phyloP scores from a whole-genome alignment of 2,888 invertebrate species.

The Nomada flava region DNA sequence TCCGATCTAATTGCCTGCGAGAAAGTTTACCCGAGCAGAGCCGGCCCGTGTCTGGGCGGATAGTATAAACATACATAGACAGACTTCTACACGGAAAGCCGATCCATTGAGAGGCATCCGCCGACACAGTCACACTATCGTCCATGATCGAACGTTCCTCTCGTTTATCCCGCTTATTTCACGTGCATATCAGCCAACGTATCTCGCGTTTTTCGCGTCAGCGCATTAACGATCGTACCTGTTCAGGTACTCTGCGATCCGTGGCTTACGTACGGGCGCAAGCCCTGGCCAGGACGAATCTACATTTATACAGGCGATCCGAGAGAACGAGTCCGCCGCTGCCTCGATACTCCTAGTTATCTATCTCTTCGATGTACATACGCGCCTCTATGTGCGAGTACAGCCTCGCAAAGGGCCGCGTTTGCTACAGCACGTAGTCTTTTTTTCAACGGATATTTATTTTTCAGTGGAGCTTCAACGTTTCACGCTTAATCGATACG shows the following conservation, averaged over 20 bases:
- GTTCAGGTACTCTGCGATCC: constrained; percentile 31
- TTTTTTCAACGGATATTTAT: constrained; percentile 33
- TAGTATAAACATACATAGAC: not conserved
- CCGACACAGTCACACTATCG: not conserved
- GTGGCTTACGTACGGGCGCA: constrained; percentile 12
- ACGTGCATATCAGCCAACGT: constrained; percentile 22
- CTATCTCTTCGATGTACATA: constrained; percentile 39
- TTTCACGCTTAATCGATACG: constrained; percentile 50
- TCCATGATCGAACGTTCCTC: constrained; percentile 18
- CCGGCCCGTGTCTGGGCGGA: no score
- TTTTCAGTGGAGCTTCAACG: constrained; percentile 19
- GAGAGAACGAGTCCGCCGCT: not conserved
- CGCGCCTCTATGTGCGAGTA: constrained; percentile 1
- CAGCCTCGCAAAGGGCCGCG: constrained; percentile 3
- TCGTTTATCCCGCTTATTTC: constrained; percentile 56
- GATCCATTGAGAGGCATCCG: constrained; percentile 7
- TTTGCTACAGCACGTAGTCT: not conserved
- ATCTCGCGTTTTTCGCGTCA: constrained; percentile 15
- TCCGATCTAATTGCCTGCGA: no score
- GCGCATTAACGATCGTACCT: constrained; percentile 35
- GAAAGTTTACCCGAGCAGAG: no score
- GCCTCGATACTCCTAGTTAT: constrained; percentile 37
- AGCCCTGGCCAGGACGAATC: constrained; percentile 7
- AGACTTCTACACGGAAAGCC: not conserved
- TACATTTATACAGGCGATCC: constrained; percentile 6